Evolutionary conservation across 2,797 vertebrate species (phyloP).

Genomic region (Halcyon leucocephala): DNA sequence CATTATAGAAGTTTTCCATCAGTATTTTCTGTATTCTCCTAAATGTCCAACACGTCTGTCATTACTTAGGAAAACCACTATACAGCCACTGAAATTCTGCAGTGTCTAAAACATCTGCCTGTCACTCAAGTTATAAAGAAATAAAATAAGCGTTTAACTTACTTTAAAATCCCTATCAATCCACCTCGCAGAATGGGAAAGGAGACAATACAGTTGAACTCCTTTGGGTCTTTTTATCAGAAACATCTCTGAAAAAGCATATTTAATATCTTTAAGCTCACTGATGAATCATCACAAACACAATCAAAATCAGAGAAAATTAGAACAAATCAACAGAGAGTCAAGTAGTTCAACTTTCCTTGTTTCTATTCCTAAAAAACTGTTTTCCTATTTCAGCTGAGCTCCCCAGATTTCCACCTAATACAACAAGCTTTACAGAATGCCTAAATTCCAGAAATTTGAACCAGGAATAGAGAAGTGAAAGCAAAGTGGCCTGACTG

Average conservation of each 20-base stretch:
- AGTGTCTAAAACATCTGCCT: not conserved
- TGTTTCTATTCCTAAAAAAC: not conserved
- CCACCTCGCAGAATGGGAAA: not conserved
- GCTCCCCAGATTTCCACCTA: not conserved
- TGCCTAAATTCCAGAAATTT: not conserved
- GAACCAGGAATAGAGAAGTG: not conserved
- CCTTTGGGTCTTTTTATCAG: not conserved
- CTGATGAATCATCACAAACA: not conserved
- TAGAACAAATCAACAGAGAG: not conserved
- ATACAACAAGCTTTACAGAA: not conserved
- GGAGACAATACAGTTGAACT: not conserved
- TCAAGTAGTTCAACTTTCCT: not conserved
- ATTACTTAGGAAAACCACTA: not conserved
- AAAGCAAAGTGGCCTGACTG: not conserved
- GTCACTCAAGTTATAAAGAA: not conserved
- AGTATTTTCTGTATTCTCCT: not conserved
- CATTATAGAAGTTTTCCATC: not conserved
- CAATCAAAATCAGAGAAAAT: not conserved
- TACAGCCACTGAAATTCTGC: not conserved
- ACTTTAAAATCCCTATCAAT: not conserved
- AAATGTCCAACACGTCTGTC: not conserved
- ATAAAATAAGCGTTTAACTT: not conserved
- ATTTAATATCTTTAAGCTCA: not conserved
- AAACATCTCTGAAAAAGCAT: not conserved
- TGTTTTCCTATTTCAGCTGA: not conserved